Evolutionary conservation across 2,797 vertebrate genomes (phyloP).

Genomic region (Neomorphus geoffroyi): DNA sequence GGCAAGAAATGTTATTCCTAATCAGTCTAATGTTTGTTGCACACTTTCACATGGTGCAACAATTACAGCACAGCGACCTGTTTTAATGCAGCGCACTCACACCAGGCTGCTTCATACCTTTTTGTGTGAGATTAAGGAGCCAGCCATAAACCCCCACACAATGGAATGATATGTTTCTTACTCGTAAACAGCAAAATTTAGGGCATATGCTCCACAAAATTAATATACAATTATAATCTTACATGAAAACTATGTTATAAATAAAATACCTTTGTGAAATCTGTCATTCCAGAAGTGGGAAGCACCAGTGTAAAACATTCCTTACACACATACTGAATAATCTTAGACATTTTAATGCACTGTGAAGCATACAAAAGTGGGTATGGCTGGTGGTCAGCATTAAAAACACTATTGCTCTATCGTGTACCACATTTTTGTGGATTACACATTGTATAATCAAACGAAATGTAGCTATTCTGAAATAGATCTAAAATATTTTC

Average conservation of each 20-base stretch:
- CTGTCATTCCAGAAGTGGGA: neutral
- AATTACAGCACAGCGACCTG: neutral
- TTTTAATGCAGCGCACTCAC: neutral
- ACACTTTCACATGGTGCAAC: neutral
- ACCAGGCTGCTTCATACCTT: neutral
- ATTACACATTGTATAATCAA: neutral
- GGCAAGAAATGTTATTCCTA: neutral
- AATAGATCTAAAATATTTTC: neutral
- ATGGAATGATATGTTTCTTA: neutral
- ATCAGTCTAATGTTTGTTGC: neutral
- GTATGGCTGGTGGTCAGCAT: neutral
- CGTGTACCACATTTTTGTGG: neutral
- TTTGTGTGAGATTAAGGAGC: neutral
- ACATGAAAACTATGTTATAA: neutral
- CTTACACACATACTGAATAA: neutral
- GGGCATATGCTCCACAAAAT: neutral
- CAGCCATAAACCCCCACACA: neutral
- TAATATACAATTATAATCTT: neutral
- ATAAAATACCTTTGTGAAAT: neutral
- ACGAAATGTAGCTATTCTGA: slow-evolving; percentile 39
- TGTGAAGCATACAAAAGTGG: slow-evolving; percentile 1
- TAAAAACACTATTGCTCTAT: neutral
- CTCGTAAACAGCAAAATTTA: neutral
- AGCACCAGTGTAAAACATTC: neutral
- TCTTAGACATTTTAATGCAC: slow-evolving; percentile 10